Evolutionary conservation across 2,888 invertebrate genomes (phyloP), one percentile per base, ranked within the genome.

Genomic region (Noctua janthe): DNA sequence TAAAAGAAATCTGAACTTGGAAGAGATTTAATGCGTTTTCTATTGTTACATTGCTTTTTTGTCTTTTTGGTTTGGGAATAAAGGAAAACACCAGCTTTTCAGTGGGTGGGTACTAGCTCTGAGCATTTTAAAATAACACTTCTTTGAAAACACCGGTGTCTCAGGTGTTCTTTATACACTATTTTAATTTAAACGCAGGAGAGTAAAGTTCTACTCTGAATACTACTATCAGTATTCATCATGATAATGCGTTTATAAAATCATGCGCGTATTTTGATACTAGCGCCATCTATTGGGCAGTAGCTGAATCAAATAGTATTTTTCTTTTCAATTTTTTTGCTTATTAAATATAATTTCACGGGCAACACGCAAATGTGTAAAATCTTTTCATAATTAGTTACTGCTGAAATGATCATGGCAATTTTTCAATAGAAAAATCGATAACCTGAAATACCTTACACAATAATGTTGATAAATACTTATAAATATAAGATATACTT

Each of bases 241-340:
- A 23, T 17, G n/a, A 29, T 7, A 39, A 4, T 8, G 29, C 20
- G 35, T 35, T 71, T 47, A 3, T 66, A 35, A 49, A n/a, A 66
- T 54, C 69, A 54, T 51, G 62, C 39, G 56, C 72, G 1, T 5
- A 39, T 17, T 3, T 13, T 47, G 49, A 13, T 59, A 71, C 79
- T 83, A 84, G 78, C 90, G 93, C 88, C 94, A 93, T 93, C 94
- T 94, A 91, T 90, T 81, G 92, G 39, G 39, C 56, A 92, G 90
- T 93, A 93, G 94, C 84, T 20, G 67, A 77, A 62, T 1, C 2
- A 71, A 51, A 1, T 29, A 49, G 5, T 5, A 39, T n/a, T n/a
- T 17, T n/a, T 74, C 23, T 67, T 20, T 47, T 20, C 2, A 1
- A 4, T 13, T 49, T 15, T 77, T 51, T 39, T n/a, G 11, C 15